A percentile compares a stretch with the other conserved stretches of the same genome.
phyloP scores from a whole-genome alignment of 2,113 vertebrate genomes.

The Hemicordylus capensis region DNA sequence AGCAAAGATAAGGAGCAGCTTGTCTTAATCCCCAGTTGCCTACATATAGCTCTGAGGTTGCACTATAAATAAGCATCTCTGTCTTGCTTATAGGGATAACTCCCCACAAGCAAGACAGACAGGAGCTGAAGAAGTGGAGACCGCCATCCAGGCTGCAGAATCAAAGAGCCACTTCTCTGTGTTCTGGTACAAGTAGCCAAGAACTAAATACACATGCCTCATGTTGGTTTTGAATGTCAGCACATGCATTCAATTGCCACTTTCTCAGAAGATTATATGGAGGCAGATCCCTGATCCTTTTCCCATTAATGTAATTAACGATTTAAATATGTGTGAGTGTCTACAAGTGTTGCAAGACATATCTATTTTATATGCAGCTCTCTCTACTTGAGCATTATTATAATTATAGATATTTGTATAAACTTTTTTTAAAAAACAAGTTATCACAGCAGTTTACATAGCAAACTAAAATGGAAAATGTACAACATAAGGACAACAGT shows the following conservation, averaged over 20 bases:
- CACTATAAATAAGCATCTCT: background rate
- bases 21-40: background rate
- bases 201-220: background rate
- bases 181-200: background rate
- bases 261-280: background rate
- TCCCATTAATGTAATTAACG: background rate
- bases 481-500: too few species aligned
- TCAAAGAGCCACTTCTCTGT: background rate
- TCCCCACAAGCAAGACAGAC: background rate
- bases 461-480: too few species aligned
- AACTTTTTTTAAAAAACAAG: too few species aligned
- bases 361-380: background rate
- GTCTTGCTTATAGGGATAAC: too few species aligned
- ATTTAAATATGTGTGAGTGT: background rate
- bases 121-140: background rate
- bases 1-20: background rate
- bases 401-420: background rate
- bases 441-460: too few species aligned
- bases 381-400: background rate
- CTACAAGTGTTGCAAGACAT: background rate
- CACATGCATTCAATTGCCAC: background rate
- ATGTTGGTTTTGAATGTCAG: background rate
- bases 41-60: background rate
- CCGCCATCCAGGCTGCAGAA: background rate
- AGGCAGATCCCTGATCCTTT: background rate